Percentiles rank a stretch among this genome's conserved stretches.
These are phyloP conservation scores for Exaiptasia diaphana DNA, from an alignment of 64 coral and sea anemone species.

Conservation along the genomic window DNA sequence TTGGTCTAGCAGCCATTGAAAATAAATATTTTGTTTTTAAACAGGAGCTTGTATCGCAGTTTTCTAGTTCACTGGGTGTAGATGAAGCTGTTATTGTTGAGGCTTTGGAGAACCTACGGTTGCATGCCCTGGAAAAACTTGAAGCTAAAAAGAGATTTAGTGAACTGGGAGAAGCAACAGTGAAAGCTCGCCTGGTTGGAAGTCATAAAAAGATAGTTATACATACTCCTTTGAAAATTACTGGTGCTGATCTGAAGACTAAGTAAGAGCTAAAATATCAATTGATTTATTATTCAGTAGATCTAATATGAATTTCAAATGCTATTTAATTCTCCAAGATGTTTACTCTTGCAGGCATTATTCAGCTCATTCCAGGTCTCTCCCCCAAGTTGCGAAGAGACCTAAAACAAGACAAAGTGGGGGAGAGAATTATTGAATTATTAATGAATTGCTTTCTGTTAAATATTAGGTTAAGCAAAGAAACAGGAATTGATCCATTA, in stretches of 20 bases:
- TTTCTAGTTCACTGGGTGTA: slow-evolving; percentile 17
- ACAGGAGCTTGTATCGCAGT: slow-evolving; percentile 62
- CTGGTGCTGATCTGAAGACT: slow-evolving; percentile 60
- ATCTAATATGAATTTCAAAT: too few species aligned
- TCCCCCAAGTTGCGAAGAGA: too few species aligned
- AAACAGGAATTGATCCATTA: slow-evolving; percentile 36
- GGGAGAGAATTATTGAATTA: too few species aligned
- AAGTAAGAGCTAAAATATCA: slow-evolving; percentile 42
- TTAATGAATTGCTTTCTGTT: neutral
- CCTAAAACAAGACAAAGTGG: too few species aligned
- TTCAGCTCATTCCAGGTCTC: too few species aligned
- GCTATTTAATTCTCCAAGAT: too few species aligned
- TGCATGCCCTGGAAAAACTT: slow-evolving; percentile 66
- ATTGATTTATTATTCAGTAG: too few species aligned
- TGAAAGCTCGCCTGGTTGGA: slow-evolving; percentile 64
- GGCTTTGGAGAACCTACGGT: slow-evolving; percentile 64
- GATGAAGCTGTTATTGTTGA: neutral
- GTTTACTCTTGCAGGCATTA: too few species aligned
- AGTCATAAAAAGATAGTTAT: slow-evolving; percentile 48
- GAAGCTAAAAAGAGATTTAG: slow-evolving; percentile 51
- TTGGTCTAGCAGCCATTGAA: too few species aligned
- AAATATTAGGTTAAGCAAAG: slow-evolving; percentile 46
- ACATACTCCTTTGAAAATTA: slow-evolving; percentile 39
- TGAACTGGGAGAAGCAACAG: slow-evolving; percentile 58
- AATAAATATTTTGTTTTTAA: slow-evolving; percentile 2